Evolutionary conservation across 2,113 vertebrate species (phyloP), one percentile per base, ranked within the genome.

Genomic region (Chionomys nivalis): DNA sequence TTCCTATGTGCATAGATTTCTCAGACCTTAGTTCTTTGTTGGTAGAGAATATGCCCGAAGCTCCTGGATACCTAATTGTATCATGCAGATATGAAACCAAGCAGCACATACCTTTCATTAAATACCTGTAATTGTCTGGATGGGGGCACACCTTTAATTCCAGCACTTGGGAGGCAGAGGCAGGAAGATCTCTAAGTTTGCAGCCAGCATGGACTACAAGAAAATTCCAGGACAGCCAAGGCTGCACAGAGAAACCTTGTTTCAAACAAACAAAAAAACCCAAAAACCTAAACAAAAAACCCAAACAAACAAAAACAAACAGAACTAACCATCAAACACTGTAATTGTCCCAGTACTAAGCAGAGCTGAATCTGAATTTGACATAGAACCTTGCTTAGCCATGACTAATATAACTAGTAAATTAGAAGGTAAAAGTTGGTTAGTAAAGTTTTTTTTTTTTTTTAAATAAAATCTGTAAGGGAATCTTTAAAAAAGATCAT

Each of bases 371-470:
- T n/a, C 21, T 31, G 79, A 92, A 95, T n/a, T 24, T 83, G 42
- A 82, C 9, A 70, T 0, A 93, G 17, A n/a, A 7, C 36, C 68
- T 94, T 94, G 87, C 85, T 44, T 83, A 93, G 55, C 78, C 21
- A 95, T 86, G 58, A 93, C 61, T 97, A 93, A 92, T 89, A 86
- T 94, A 94, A 92, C 42, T 77, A 97, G 82, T 76, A 68, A 82
- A 12, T 55, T 66, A 76, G 68, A 91, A 13, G 16, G 44, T 58
- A 91, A 94, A 96, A 86, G 42, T 90, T 21, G 81, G 61, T 92
- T 70, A 76, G 63, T 70, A 31, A 96, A 96, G 42, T 87, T 61
- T 52, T 70, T 94, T 92, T 65, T 12, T 49, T 52, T 52, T 52
- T 52, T 52, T 14, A 52, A 52, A 87, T 86, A 44, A 73, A 36